Conservation (phyloP, 2,113 vertebrate species). For the Triplophysa tibetana region DNA sequence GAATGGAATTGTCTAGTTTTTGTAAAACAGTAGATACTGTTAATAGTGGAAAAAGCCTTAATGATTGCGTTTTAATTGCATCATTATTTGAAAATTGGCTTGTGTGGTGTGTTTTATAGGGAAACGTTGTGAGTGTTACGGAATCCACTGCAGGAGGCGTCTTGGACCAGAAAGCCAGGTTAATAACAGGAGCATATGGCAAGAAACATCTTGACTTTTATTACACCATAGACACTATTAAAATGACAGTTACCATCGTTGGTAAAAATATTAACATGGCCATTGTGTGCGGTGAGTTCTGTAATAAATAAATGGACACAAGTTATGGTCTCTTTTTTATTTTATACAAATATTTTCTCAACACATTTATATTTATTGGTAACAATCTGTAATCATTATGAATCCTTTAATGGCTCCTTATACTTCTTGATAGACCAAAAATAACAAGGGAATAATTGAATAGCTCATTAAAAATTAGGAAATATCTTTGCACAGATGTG, state of each 20-base stretch:
- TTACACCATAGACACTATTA: constrained; percentile 36
- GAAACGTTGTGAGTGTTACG: constrained; percentile 20
- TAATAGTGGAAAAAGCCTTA: constrained; percentile 46
- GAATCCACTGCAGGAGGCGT: constrained; percentile 38
- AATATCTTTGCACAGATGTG: constrained; percentile 27
- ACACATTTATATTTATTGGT: constrained; percentile 31
- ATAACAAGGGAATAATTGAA: constrained; percentile 16
- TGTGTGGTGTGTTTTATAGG: constrained; percentile 40
- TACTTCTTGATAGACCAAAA: constrained; percentile 22
- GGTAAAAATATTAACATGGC: constrained; percentile 34
- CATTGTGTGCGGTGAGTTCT: constrained; percentile 6
- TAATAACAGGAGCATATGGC: constrained; percentile 44
- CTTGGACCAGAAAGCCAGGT: constrained; percentile 24
- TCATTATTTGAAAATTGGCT: constrained; percentile 31
- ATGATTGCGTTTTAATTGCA: constrained; percentile 43
- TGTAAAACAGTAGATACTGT: constrained; percentile 30
- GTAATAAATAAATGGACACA: constrained; percentile 33
- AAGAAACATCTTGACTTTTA: constrained; percentile 47
- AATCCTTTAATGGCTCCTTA: constrained; percentile 30
- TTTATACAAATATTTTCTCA: constrained; percentile 35
- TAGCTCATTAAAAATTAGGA: constrained; percentile 30
- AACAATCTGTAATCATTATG: constrained; percentile 22
- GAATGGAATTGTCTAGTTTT: constrained; percentile 23
- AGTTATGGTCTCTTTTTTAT: constrained; percentile 29
- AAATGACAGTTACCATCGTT: constrained; percentile 40